Evolutionary conservation across 2,888 invertebrate species (phyloP).

Genomic region (Caenorhabditis sulstoni): DNA sequence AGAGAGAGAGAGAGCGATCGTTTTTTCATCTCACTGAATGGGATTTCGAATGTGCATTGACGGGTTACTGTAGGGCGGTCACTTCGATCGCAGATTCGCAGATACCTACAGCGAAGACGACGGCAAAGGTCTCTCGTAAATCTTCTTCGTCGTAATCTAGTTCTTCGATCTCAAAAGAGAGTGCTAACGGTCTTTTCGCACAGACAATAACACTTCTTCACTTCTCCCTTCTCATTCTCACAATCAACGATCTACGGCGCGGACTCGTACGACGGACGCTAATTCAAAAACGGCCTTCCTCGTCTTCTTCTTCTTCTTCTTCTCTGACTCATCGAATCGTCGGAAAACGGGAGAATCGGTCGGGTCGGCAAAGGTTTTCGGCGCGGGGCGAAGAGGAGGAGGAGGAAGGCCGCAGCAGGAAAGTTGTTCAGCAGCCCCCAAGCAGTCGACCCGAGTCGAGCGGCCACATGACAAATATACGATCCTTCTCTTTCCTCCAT

Average conservation of each 20-base stretch:
- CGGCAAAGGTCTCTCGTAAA: background rate
- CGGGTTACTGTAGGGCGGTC: no score
- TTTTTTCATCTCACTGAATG: background rate
- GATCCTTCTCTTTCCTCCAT: background rate
- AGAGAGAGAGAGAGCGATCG: no score
- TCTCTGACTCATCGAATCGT: no score
- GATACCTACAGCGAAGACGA: no score
- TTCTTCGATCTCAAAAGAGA: background rate
- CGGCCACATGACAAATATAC: constrained; percentile 36
- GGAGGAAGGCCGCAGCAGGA: background rate
- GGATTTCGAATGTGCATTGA: no score
- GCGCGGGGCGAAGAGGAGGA: background rate
- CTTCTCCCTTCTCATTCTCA: background rate
- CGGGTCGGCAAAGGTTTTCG: no score
- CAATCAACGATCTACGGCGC: constrained; percentile 9
- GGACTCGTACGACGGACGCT: background rate
- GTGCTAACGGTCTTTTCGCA: constrained; percentile 1
- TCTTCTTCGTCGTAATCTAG: background rate
- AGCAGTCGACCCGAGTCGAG: background rate
- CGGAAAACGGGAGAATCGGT: no score
- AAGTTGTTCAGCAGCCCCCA: constrained; percentile 23
- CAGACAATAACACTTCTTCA: constrained; percentile 10
- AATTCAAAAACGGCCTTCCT: constrained; percentile 5
- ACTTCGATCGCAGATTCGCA: no score
- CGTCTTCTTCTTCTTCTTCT: no score